Conservation (phyloP, 2,888 invertebrate genomes). For the Papilio elwesi region DNA sequence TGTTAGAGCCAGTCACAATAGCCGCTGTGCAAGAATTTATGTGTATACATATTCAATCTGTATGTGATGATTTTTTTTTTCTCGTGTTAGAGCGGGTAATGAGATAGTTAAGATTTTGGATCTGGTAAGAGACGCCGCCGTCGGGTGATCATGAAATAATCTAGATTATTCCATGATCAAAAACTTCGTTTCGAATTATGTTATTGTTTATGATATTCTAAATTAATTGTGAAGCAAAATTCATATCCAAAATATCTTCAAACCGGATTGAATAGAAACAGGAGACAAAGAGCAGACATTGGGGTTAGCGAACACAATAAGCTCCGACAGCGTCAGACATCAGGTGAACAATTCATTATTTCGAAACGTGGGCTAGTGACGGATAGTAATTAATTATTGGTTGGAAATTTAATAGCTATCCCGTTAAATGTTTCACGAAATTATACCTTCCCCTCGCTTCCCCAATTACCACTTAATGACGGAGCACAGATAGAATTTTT, state of each 20-base stretch:
- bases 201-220: too few relatives aligned
- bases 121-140: too few relatives aligned
- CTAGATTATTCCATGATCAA: too few relatives aligned
- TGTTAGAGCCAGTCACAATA: too few relatives aligned
- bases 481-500: neutral
- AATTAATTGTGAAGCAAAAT: too few relatives aligned
- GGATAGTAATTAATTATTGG: conserved; percentile 27
- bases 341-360: conserved; percentile 31
- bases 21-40: too few relatives aligned
- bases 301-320: conserved; percentile 14
- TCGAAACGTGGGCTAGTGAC: conserved; percentile 24
- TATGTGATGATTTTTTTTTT: too few relatives aligned
- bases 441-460: conserved; percentile 16
- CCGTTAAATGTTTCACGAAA: conserved; percentile 24
- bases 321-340: conserved; percentile 20
- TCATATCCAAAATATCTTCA: neutral
- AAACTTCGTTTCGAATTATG: too few relatives aligned
- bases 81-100: too few relatives aligned
- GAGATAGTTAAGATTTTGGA: too few relatives aligned
- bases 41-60: too few relatives aligned
- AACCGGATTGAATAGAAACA: conserved; percentile 3
- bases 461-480: conserved; percentile 21
- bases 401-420: conserved; percentile 24
- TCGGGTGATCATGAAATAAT: too few relatives aligned
- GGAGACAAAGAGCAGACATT: conserved; percentile 17